Conservation (phyloP, 2,888 invertebrate genomes). For the Phyllotreta striolata region DNA sequence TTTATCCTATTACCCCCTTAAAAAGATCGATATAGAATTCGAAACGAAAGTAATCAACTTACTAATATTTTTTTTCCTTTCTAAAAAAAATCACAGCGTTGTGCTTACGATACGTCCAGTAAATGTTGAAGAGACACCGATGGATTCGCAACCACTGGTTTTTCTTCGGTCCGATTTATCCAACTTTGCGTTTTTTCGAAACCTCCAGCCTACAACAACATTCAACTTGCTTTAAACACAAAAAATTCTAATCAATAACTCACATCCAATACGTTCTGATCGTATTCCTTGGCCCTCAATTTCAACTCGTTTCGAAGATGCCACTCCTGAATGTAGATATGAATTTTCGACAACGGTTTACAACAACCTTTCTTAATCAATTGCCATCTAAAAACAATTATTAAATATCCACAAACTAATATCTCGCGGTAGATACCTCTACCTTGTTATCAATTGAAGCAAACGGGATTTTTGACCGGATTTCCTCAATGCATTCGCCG, state of each 20-base stretch:
- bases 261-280: conserved; percentile 35
- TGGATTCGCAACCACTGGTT: no score
- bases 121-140: no score
- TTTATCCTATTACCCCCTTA: no score
- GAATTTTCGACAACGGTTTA: conserved; percentile 59
- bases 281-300: conserved; percentile 57
- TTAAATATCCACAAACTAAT: background rate
- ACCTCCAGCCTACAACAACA: no score
- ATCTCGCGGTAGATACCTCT: conserved; percentile 30
- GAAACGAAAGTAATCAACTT: no score
- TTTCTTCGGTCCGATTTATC: no score
- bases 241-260: background rate
- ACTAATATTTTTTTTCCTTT: no score
- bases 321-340: conserved; percentile 66
- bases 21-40: no score
- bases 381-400: conserved; percentile 61
- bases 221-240: no score
- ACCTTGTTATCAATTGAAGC: conserved; percentile 74
- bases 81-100: no score
- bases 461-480: conserved; percentile 72
- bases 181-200: no score
- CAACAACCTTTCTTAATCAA: conserved; percentile 63
- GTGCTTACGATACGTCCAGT: no score
- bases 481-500: conserved; percentile 68
- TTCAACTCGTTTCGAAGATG: conserved; percentile 63